Conservation (phyloP, 2,113 vertebrate genomes). For the Festucalex cinctus region DNA sequence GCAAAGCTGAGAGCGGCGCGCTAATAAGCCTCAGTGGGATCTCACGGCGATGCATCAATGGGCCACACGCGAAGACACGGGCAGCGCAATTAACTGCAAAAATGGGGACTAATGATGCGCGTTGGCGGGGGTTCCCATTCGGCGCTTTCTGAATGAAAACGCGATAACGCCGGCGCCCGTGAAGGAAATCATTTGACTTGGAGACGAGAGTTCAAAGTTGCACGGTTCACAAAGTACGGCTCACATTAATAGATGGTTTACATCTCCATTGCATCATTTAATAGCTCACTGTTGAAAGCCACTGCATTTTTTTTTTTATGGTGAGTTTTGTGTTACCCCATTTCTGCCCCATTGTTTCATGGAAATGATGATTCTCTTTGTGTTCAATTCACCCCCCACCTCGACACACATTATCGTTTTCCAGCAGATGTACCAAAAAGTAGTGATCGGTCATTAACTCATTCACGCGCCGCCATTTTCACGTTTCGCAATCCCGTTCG, state of each 20-base stretch:
- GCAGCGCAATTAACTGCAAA: conserved; percentile 53
- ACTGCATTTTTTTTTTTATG: neutral
- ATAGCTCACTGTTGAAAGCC: neutral
- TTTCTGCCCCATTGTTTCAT: neutral
- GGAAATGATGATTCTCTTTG: neutral
- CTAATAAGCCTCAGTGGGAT: conserved; percentile 69
- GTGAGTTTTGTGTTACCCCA: neutral
- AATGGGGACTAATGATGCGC: conserved; percentile 32
- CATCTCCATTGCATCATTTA: neutral
- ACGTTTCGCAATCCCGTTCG: no score
- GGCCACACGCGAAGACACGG: conserved; percentile 38
- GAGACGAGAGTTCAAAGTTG: neutral
- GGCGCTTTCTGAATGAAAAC: conserved; percentile 19
- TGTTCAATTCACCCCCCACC: neutral
- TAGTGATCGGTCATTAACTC: neutral
- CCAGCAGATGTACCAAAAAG: neutral
- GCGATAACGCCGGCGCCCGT: conserved; percentile 14
- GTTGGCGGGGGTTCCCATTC: conserved; percentile 12
- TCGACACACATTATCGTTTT: neutral
- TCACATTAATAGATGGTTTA: neutral
- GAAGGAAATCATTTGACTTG: conserved; percentile 18
- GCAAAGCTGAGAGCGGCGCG: conserved; percentile 44
- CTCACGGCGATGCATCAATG: conserved; percentile 42
- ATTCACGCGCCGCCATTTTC: no score
- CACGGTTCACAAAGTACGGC: neutral